Conservation (phyloP, 1,140 invertebrate species). For the Lucilia sericata region DNA sequence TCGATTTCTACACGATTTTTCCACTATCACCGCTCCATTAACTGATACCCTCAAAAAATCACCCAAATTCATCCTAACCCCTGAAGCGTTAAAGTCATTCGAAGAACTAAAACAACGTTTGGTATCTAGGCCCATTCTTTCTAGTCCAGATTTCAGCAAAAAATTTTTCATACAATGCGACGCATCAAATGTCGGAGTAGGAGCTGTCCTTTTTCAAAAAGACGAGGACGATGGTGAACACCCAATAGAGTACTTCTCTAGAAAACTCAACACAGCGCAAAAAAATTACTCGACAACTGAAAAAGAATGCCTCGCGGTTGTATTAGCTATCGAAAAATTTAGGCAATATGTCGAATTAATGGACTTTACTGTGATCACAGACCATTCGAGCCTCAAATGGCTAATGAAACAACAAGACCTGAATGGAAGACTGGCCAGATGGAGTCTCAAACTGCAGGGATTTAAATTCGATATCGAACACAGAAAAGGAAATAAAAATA, state of each 20-base stretch:
- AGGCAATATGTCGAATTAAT: too few species aligned
- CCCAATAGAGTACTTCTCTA: slow-evolving; percentile 58
- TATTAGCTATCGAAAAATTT: slow-evolving; percentile 67
- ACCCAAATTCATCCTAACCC: background rate
- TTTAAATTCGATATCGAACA: too few species aligned
- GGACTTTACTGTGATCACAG: too few species aligned
- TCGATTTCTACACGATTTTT: slow-evolving; percentile 61
- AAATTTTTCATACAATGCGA: background rate
- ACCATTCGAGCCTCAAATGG: too few species aligned
- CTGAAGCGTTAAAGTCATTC: slow-evolving; percentile 57
- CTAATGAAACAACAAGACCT: slow-evolving; percentile 50
- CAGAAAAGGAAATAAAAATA: slow-evolving; percentile 53
- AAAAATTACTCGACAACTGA: too few species aligned
- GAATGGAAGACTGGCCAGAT: slow-evolving; percentile 1
- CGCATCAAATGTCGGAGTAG: too few species aligned
- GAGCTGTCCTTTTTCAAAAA: too few species aligned
- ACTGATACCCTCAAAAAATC: slow-evolving; percentile 52
- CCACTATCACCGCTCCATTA: slow-evolving; percentile 48
- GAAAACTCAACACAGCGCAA: slow-evolving; percentile 37
- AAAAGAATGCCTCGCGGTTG: slow-evolving; percentile 60
- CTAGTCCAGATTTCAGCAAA: slow-evolving; percentile 58
- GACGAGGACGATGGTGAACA: too few species aligned
- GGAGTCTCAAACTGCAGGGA: too few species aligned
- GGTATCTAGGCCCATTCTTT: slow-evolving; percentile 58
- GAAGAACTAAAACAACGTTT: slow-evolving; percentile 54